Conservation (phyloP, 2,113 vertebrate species). For the Psettodes erumei region DNA sequence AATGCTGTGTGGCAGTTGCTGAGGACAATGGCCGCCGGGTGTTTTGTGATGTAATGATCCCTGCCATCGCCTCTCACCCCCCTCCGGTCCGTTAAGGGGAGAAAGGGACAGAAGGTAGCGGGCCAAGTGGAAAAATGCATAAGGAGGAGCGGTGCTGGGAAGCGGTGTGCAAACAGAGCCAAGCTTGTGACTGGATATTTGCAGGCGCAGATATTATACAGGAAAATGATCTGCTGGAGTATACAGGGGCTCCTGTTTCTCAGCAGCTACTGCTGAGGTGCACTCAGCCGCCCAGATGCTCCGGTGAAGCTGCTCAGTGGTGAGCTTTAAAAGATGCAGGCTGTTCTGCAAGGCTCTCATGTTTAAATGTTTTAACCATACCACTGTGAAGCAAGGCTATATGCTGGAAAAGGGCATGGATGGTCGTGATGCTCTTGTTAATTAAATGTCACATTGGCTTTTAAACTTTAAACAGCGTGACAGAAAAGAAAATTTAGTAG, state of each 20-base stretch:
- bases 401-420: constrained; percentile 45
- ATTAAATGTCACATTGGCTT: constrained; percentile 54
- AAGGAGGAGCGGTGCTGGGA: constrained; percentile 7
- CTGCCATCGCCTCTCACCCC: constrained; percentile 72
- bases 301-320: background rate
- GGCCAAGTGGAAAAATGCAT: constrained; percentile 45
- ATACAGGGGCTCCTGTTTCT: background rate
- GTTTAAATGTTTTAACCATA: constrained; percentile 27
- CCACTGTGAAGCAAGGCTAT: constrained; percentile 69
- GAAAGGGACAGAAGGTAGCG: constrained; percentile 57
- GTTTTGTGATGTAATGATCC: constrained; percentile 77
- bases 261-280: constrained; percentile 1
- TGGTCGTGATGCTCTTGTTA: constrained; percentile 28
- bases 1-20: constrained; percentile 79
- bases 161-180: constrained; percentile 19
- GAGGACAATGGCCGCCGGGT: constrained; percentile 72
- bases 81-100: constrained; percentile 46
- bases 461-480: constrained; percentile 5
- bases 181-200: constrained; percentile 19
- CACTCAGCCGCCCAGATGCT: constrained; percentile 13
- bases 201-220: background rate
- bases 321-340: constrained; percentile 7
- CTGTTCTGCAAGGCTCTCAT: constrained; percentile 17
- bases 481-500: background rate
- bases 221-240: constrained; percentile 25